phyloP scores from a whole-genome alignment of 2,888 invertebrate genomes.

The Matsumyia berberina region DNA sequence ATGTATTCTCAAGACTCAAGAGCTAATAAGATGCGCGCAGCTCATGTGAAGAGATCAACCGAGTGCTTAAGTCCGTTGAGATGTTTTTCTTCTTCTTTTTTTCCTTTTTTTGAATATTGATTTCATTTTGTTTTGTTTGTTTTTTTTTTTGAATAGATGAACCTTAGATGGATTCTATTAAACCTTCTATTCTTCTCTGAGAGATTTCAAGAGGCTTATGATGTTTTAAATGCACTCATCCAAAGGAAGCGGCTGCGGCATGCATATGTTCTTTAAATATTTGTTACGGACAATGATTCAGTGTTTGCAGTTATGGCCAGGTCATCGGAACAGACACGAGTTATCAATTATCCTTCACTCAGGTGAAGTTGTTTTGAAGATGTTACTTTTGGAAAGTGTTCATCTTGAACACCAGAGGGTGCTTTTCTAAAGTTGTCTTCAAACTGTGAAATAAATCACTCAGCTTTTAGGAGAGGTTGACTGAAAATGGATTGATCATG shows the following conservation, averaged over 20 bases:
- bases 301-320: constrained; percentile 38
- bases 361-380: not conserved
- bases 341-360: constrained; percentile 38
- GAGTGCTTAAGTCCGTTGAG: constrained; percentile 46
- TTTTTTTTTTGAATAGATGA: constrained; percentile 55
- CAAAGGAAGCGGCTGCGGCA: constrained; percentile 58
- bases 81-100: constrained; percentile 25
- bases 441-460: too few species aligned
- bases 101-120: constrained; percentile 62
- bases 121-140: constrained; percentile 67
- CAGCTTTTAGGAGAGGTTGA: too few species aligned
- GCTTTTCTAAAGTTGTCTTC: too few species aligned
- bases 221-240: constrained; percentile 61
- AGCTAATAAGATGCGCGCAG: constrained; percentile 48
- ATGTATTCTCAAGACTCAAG: constrained; percentile 28
- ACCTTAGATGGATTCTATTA: constrained; percentile 33
- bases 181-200: constrained; percentile 54
- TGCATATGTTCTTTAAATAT: constrained; percentile 55
- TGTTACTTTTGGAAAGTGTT: not conserved
- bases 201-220: constrained; percentile 70
- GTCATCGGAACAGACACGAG: constrained; percentile 45
- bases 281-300: constrained; percentile 41
- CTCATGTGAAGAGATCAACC: constrained; percentile 46
- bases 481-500: too few species aligned
- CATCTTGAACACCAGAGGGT: not conserved